These are phyloP conservation scores for Caenorhabditis sulstoni DNA, from an alignment of 2,888 invertebrate species.

Conservation along the genomic window DNA sequence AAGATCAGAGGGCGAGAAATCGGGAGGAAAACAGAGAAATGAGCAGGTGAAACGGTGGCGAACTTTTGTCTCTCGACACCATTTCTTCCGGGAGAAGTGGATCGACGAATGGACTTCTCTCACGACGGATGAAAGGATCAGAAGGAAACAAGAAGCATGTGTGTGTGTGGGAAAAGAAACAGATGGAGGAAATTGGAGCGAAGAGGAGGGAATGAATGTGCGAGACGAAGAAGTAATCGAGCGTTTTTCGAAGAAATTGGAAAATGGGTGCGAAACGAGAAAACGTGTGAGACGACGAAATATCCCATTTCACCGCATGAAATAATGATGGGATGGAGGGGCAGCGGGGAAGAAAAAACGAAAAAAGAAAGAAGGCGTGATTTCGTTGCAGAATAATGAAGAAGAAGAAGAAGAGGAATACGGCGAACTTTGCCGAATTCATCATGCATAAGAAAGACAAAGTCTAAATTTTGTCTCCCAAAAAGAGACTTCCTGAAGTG, in stretches of 20 bases:
- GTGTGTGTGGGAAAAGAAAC: too few relatives aligned
- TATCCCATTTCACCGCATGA: too few relatives aligned
- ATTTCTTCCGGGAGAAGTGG: too few relatives aligned
- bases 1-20: too few relatives aligned
- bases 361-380: neutral
- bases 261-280: conserved; percentile 1
- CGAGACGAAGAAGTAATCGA: conserved; percentile 11
- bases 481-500: neutral
- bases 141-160: conserved; percentile 10
- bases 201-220: conserved; percentile 8
- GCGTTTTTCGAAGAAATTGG: neutral
- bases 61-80: too few relatives aligned
- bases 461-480: neutral
- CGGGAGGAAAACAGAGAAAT: too few relatives aligned
- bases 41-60: too few relatives aligned
- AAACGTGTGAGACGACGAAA: conserved; percentile 15
- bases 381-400: too few relatives aligned
- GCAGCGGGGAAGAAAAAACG: neutral
- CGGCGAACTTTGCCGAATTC: too few relatives aligned
- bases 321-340: neutral
- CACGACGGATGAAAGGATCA: conserved; percentile 7
- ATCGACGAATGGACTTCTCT: neutral
- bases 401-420: too few relatives aligned
- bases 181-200: conserved; percentile 6
- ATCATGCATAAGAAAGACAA: too few relatives aligned